Base-by-base conservation (phyloP, 2,113 vertebrate genomes). In the Salminus brasiliensis region DNA sequence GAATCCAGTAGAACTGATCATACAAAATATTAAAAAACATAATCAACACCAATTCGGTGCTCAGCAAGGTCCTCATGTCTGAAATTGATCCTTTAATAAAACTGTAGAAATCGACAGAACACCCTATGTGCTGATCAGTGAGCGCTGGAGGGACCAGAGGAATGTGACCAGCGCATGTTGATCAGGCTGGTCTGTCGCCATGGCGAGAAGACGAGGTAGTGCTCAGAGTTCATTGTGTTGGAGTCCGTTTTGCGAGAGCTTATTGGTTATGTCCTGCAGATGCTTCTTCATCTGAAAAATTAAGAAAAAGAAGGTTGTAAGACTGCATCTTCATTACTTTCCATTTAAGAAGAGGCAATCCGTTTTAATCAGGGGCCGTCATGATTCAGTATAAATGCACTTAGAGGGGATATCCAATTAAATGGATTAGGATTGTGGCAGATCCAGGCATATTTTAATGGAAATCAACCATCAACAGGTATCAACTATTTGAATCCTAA, bases 261-360 rank as follows among this genome's bases (percentile, higher is more conserved):
- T 94, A 86, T 94, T 93, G 67, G 94, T 94, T 82, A 99, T 89
- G 67, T 98, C 97, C 85, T 98, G 97, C 62, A 98, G 83, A 36
- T 98, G 98, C 85, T 99, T 99, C 92, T 97, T 98, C 84, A 99
- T 98, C 98, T 98, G 89, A 68, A 88, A 86, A 55, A 27, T n/a
- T n/a, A n/a, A 71, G 34, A 41, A 16, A 16, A 55, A 43, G 73
- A n/a, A 72, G 3, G 30, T 36, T 4, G 6, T 13, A 5, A n/a
- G 34, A 32, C 5, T 0, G 12, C 1, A 15, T 62, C 18, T 55
- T 15, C 29, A 55, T 4, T 66, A 32, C 30, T 7, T 62, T 32
- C 13, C 53, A 15, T 34, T 60, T 18, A 13, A 73, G 29, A 2
- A 16, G 3, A 53, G 0, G 5, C 30, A 15, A 5, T 57, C 62